Conservation (phyloP, 2,797 vertebrate species). For the Coracias cyanogaster region DNA sequence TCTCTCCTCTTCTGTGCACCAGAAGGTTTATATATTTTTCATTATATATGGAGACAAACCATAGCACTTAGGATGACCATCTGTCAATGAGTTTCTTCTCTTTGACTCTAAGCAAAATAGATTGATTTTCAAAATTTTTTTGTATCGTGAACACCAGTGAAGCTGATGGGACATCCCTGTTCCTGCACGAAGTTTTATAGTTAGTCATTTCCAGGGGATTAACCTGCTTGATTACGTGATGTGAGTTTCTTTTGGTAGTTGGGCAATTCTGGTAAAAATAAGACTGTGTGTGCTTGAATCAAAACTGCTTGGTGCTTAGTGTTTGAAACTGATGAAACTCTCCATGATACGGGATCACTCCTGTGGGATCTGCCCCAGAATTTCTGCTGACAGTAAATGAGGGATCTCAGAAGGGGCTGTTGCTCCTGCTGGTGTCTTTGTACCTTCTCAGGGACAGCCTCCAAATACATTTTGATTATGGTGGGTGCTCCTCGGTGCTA, state of each 20-base stretch:
- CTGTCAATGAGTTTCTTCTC: slow-evolving; percentile 65
- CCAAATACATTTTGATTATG: background rate
- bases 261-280: background rate
- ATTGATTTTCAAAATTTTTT: background rate
- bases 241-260: background rate
- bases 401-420: background rate
- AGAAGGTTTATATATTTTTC: slow-evolving; percentile 82
- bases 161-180: background rate
- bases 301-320: background rate
- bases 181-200: background rate
- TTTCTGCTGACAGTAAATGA: background rate
- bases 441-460: background rate
- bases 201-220: background rate
- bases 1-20: slow-evolving; percentile 65
- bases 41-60: slow-evolving; percentile 69
- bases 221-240: background rate
- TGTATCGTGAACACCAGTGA: background rate
- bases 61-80: slow-evolving; percentile 70
- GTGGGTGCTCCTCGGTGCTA: rapidly evolving
- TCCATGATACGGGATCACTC: rapidly evolving
- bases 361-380: background rate
- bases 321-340: background rate
- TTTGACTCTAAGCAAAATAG: slow-evolving; percentile 46
- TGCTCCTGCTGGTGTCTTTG: background rate
- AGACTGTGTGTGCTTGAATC: background rate